A percentile compares a stretch with the other conserved stretches of the same genome.
Conservation (phyloP, 2,888 invertebrate genomes). For the Yponomeuta evonymella region DNA sequence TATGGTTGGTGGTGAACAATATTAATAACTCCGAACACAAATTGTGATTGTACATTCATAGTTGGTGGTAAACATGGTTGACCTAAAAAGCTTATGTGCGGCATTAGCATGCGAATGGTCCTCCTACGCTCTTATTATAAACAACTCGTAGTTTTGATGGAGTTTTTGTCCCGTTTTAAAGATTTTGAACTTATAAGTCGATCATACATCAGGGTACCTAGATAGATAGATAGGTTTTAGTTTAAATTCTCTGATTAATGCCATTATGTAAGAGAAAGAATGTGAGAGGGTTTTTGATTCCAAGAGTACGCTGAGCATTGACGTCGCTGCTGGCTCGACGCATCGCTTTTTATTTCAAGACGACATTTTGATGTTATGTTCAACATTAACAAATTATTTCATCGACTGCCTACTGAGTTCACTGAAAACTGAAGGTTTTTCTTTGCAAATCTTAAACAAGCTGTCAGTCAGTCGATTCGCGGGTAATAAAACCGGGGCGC, state of each 20-base stretch:
- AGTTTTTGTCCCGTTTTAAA: no score
- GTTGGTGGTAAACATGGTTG: neutral
- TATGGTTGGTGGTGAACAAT: no score
- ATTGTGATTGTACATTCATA: neutral
- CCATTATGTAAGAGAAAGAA: no score
- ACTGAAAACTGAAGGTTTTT: neutral
- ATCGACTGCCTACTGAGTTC: neutral
- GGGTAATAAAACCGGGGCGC: neutral
- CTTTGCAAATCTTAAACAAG: neutral
- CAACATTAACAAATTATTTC: neutral
- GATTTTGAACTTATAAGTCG: no score
- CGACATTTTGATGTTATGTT: no score
- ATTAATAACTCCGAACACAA: neutral
- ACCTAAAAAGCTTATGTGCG: constrained; percentile 9
- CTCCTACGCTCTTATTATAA: neutral
- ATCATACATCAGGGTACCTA: no score
- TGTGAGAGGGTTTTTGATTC: no score
- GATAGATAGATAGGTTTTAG: no score
- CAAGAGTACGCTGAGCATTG: no score
- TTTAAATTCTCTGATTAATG: no score
- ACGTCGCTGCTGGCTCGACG: no score
- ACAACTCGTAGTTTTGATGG: neutral
- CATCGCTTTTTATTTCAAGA: no score
- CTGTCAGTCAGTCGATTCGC: neutral
- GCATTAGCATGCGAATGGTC: constrained; percentile 5